phyloP scores from a whole-genome alignment of 2,888 invertebrate species.

The Hydropsyche betteni region DNA sequence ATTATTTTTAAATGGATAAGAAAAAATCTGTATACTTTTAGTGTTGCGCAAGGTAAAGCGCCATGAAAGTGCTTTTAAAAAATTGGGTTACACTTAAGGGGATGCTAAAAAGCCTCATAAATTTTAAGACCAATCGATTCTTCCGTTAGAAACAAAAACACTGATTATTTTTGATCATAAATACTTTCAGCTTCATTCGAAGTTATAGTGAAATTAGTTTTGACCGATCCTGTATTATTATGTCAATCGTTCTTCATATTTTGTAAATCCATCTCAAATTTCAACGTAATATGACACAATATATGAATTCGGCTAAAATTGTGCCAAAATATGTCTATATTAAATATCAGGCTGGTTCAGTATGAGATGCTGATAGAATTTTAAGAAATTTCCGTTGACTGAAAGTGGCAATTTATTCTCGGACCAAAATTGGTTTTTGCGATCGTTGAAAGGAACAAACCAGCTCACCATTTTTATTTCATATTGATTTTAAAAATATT shows the following conservation, averaged over 20 bases:
- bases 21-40: neutral
- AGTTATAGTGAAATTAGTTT: too few species aligned
- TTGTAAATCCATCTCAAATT: neutral
- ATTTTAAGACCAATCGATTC: neutral
- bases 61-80: slow-evolving; percentile 23
- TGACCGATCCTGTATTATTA: too few species aligned
- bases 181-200: neutral
- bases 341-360: too few species aligned
- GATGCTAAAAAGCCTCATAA: slow-evolving; percentile 13
- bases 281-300: neutral
- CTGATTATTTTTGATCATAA: neutral
- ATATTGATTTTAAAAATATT: too few species aligned
- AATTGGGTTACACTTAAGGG: slow-evolving; percentile 1
- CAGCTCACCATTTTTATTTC: too few species aligned
- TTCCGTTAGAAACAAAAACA: neutral
- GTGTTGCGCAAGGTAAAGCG: neutral
- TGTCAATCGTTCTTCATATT: neutral
- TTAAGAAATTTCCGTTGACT: too few species aligned
- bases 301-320: neutral
- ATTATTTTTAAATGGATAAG: too few species aligned
- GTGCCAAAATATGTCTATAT: too few species aligned
- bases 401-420: too few species aligned
- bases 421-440: too few species aligned
- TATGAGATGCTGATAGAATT: too few species aligned
- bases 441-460: too few species aligned